Conservation (phyloP, 2,888 invertebrate species). For the Machimus atricapillus region DNA sequence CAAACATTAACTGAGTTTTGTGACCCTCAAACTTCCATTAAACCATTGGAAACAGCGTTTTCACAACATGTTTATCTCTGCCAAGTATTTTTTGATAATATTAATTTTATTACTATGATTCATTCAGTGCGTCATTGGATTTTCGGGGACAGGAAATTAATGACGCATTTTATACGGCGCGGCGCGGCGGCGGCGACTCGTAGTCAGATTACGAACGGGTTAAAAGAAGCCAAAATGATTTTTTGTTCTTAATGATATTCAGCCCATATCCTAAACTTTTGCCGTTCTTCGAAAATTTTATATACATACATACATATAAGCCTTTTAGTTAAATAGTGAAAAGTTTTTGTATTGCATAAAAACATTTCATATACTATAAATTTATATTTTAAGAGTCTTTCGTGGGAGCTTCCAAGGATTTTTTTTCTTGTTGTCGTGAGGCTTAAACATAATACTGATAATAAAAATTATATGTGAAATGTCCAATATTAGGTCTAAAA, state of each 20-base stretch:
- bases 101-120: not conserved
- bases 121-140: not conserved
- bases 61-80: not conserved
- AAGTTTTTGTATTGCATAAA: no score
- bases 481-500: no score
- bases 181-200: no score
- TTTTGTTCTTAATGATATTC: not conserved
- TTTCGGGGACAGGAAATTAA: not conserved
- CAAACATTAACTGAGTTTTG: not conserved
- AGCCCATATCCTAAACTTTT: not conserved
- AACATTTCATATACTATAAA: no score
- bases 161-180: not conserved
- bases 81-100: not conserved
- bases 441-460: no score
- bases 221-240: not conserved
- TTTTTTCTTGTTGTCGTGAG: no score
- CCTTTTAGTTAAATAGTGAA: no score
- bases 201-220: not conserved
- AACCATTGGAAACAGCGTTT: not conserved
- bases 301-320: no score
- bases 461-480: no score
- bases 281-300: no score
- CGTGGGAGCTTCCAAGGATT: no score
- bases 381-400: no score
- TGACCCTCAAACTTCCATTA: not conserved